These are phyloP conservation scores for Karalla daura DNA, from an alignment of 2,797 vertebrate species.

Conservation along the genomic window DNA sequence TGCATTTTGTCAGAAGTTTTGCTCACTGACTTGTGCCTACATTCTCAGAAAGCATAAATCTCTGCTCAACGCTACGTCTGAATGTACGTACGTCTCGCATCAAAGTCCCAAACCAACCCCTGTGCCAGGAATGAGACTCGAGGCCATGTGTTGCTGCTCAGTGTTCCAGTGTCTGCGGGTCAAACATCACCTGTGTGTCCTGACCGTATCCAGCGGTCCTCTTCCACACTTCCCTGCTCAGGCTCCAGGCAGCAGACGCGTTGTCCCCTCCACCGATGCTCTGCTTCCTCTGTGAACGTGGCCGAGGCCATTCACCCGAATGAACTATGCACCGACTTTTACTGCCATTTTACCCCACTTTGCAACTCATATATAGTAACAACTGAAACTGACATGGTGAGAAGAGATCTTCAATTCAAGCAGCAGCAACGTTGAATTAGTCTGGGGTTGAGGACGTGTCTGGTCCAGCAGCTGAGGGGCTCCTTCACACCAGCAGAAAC, in stretches of 20 bases:
- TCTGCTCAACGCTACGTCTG: too few relatives aligned
- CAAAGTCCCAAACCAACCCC: too few relatives aligned
- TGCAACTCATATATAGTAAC: neutral
- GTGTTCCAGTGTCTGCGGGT: too few relatives aligned
- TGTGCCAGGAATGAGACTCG: too few relatives aligned
- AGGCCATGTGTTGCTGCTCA: too few relatives aligned
- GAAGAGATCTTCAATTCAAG: neutral
- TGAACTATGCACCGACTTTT: slow-evolving; percentile 1
- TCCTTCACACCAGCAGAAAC: slow-evolving; percentile 2
- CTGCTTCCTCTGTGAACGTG: neutral
- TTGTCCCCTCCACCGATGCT: too few relatives aligned
- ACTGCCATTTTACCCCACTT: neutral
- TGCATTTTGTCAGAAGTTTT: neutral
- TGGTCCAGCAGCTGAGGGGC: neutral
- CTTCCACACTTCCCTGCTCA: too few relatives aligned
- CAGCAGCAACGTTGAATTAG: neutral
- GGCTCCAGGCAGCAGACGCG: too few relatives aligned
- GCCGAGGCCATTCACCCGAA: neutral
- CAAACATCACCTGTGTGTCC: too few relatives aligned
- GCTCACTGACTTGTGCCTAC: neutral
- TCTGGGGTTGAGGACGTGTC: neutral
- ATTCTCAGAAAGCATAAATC: too few relatives aligned
- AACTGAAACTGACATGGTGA: neutral
- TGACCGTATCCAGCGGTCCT: too few relatives aligned
- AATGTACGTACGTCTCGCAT: too few relatives aligned